A percentile compares a stretch with the other conserved stretches of the same genome.
phyloP scores from a whole-genome alignment of 2,888 invertebrate species.

The Ophion ellenae region DNA sequence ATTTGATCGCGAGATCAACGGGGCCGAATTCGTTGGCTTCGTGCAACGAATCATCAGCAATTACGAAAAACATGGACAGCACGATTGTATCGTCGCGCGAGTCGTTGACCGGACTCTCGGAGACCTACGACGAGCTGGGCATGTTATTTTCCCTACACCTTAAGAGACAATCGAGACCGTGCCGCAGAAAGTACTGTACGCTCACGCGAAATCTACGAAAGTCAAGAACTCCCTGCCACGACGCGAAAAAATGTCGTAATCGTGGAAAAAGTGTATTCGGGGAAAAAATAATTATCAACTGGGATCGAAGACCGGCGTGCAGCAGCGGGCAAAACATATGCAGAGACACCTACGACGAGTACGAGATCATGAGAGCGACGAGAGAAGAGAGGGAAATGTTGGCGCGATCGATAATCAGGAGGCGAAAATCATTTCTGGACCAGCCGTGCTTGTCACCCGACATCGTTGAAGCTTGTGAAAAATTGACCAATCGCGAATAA shows the following conservation, averaged over 20 bases:
- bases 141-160: conserved; percentile 71
- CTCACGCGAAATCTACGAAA: conserved; percentile 67
- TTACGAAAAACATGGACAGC: neutral
- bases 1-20: neutral
- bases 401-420: conserved; percentile 65
- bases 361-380: conserved; percentile 68
- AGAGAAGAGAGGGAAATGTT: conserved; percentile 56
- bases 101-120: conserved; percentile 54
- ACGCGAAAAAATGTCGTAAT: conserved; percentile 67
- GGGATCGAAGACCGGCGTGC: conserved; percentile 69
- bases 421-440: conserved; percentile 70
- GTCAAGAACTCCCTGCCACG: conserved; percentile 55
- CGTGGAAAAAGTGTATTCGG: conserved; percentile 28
- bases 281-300: conserved; percentile 23
- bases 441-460: conserved; percentile 66
- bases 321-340: conserved; percentile 70
- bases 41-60: neutral
- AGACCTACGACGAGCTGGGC: conserved; percentile 71
- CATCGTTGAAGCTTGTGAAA: neutral
- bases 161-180: conserved; percentile 68
- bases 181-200: conserved; percentile 69
- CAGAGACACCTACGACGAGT: conserved; percentile 72
- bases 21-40: neutral
- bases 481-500: conserved; percentile 12
- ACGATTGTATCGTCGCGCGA: neutral